Conservation (phyloP, 2,888 invertebrate species). For the Agrochola circellaris region DNA sequence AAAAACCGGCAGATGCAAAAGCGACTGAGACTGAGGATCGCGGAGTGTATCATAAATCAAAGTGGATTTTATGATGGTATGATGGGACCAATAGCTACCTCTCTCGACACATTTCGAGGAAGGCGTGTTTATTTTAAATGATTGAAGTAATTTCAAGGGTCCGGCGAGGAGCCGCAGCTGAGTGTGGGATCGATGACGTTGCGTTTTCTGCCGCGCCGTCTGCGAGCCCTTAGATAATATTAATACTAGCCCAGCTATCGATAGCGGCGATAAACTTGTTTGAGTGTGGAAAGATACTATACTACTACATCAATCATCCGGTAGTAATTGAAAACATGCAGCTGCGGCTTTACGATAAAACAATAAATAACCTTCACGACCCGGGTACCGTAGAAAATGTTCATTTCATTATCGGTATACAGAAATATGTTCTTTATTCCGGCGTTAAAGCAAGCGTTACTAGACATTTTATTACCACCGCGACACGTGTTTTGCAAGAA, state of each 20-base stretch:
- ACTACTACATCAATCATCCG: constrained; percentile 83
- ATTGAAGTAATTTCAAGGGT: constrained; percentile 84
- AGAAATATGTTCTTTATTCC: constrained; percentile 66
- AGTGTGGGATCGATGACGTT: constrained; percentile 85
- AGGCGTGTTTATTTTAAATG: constrained; percentile 87
- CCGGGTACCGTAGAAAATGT: constrained; percentile 64
- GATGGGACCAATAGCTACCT: constrained; percentile 78
- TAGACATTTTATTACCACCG: constrained; percentile 76
- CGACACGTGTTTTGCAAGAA: constrained; percentile 87
- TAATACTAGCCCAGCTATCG: constrained; percentile 84
- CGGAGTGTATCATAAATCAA: constrained; percentile 82
- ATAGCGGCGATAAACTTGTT: constrained; percentile 86
- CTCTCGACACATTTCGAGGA: constrained; percentile 80
- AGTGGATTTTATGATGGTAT: constrained; percentile 76
- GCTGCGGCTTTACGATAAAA: constrained; percentile 78
- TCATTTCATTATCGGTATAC: constrained; percentile 67
- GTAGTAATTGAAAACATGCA: constrained; percentile 86
- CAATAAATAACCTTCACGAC: constrained; percentile 75
- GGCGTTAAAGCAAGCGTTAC: constrained; percentile 65
- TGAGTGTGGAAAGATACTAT: constrained; percentile 80
- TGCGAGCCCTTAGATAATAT: constrained; percentile 82
- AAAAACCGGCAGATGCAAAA: constrained; percentile 78
- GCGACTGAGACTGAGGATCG: constrained; percentile 65
- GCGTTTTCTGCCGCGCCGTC: constrained; percentile 79
- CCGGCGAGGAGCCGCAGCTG: constrained; percentile 74